phyloP scores from a whole-genome alignment of 64 coral and sea anemone genomes.

The Pocillopora damicornis region DNA sequence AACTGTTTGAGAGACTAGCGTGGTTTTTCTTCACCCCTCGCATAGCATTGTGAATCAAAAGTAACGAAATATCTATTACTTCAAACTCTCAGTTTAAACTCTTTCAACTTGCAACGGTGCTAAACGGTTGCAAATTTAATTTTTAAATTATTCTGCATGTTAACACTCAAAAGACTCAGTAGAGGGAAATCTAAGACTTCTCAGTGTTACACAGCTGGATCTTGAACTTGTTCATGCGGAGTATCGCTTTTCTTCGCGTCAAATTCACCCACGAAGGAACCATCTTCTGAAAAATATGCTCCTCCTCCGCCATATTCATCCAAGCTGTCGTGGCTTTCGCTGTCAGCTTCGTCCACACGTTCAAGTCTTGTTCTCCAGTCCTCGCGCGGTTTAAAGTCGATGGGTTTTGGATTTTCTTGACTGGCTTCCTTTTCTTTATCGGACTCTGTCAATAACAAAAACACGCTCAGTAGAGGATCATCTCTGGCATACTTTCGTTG shows the following conservation, averaged over 20 bases:
- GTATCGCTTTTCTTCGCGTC: slow-evolving; percentile 15
- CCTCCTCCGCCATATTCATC: slow-evolving; percentile 50
- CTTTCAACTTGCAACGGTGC: no score
- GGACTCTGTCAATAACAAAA: neutral
- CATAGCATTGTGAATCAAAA: no score
- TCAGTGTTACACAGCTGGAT: neutral
- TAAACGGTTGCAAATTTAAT: no score
- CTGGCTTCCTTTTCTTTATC: slow-evolving; percentile 29
- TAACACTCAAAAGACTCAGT: neutral
- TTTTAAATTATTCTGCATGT: neutral
- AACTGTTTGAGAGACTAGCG: no score
- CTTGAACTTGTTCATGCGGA: slow-evolving; percentile 9
- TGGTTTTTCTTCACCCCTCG: no score
- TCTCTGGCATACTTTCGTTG: neutral
- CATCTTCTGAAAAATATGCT: slow-evolving; percentile 51
- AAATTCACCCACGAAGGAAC: slow-evolving; percentile 58
- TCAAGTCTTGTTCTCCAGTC: slow-evolving; percentile 16
- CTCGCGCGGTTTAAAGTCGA: slow-evolving; percentile 37
- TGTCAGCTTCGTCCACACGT: neutral
- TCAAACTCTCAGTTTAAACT: no score
- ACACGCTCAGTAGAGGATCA: neutral
- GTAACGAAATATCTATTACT: no score
- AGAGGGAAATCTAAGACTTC: neutral
- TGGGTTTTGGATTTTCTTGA: neutral
- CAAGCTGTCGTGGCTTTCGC: slow-evolving; percentile 47